Conservation (phyloP, 2,113 vertebrate genomes). For the Neoarius graeffei region DNA sequence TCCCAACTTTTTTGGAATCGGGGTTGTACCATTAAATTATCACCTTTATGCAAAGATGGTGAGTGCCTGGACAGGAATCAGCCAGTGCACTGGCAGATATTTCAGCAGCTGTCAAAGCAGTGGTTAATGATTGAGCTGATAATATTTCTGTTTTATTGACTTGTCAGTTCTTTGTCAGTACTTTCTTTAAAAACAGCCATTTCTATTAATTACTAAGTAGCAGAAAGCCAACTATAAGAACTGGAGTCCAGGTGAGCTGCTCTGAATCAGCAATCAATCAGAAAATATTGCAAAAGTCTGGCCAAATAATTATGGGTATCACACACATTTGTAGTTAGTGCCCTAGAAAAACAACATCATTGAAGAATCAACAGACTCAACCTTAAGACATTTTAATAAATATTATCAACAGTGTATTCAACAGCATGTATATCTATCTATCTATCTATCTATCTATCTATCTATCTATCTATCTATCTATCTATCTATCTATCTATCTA, state of each 20-base stretch:
- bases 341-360: too few relatives aligned
- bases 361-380: too few relatives aligned
- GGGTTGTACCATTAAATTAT: too few relatives aligned
- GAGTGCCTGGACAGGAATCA: constrained; percentile 62
- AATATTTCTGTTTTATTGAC: constrained; percentile 75
- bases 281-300: neutral
- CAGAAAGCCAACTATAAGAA: neutral
- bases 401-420: too few relatives aligned
- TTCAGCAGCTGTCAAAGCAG: constrained; percentile 69
- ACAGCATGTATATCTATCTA: too few relatives aligned
- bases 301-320: neutral
- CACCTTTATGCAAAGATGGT: constrained; percentile 70
- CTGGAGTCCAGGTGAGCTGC: neutral
- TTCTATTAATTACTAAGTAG: constrained; percentile 57
- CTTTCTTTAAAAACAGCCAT: constrained; percentile 71
- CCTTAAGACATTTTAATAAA: too few relatives aligned
- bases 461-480: too few relatives aligned
- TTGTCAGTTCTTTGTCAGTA: constrained; percentile 73
- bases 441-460: too few relatives aligned
- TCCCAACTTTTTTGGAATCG: too few relatives aligned
- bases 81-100: constrained; percentile 62
- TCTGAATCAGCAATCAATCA: neutral
- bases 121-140: constrained; percentile 67
- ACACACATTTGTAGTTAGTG: neutral
- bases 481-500: too few relatives aligned